A percentile compares a stretch with the other conserved stretches of the same genome.
Conservation (phyloP, 1,140 invertebrate genomes). For the Drosophila baimaii region DNA sequence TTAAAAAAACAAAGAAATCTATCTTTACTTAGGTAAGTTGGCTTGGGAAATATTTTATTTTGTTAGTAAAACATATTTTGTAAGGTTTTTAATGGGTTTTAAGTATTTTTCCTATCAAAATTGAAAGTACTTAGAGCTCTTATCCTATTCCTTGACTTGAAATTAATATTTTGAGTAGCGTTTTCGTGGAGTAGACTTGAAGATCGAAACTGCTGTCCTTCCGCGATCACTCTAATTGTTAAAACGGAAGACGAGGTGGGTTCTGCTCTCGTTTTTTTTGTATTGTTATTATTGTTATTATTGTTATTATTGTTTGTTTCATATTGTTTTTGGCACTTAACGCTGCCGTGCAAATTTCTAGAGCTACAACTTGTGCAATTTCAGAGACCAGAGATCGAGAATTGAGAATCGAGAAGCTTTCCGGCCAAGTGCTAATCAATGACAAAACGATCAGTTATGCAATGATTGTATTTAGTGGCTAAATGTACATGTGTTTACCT, state of each 20-base stretch:
- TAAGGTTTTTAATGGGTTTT: neutral
- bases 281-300: neutral
- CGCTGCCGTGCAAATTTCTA: conserved; percentile 38
- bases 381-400: neutral
- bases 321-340: conserved; percentile 33
- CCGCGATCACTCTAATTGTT: neutral
- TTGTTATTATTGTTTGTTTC: neutral
- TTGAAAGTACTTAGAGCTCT: neutral
- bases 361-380: conserved; percentile 1
- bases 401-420: conserved; percentile 18
- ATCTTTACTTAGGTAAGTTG: too few relatives aligned
- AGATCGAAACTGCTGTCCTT: neutral
- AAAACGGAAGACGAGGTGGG: conserved; percentile 9
- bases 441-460: conserved; percentile 63
- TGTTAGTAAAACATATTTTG: too few relatives aligned
- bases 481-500: neutral
- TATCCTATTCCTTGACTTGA: neutral
- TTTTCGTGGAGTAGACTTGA: neutral
- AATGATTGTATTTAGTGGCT: conserved; percentile 23
- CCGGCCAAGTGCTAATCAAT: conserved; percentile 69
- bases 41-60: too few relatives aligned
- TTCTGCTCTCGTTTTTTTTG: neutral
- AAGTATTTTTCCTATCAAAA: neutral
- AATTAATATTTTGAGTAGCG: neutral
- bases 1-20: too few relatives aligned